Base-by-base conservation (phyloP, 2,113 vertebrate genomes). In the Sinocyclocheilus anophthalmus region DNA sequence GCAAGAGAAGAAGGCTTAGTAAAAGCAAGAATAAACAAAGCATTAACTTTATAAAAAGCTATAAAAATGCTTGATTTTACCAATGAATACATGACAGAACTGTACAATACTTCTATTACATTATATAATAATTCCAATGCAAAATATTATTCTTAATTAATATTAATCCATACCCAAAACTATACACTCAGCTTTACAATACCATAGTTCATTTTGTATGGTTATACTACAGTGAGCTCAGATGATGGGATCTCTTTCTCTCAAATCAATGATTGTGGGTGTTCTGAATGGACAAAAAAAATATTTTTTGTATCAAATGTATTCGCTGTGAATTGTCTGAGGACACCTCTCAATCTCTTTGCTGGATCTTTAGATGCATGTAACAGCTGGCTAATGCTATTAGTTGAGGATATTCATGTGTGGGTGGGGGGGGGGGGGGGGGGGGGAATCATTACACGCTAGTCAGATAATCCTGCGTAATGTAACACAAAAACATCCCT, bases 381-480 rank as follows among this genome's bases (percentile, higher is more conserved):
- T 85, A 85, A 87, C 78, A 79, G 69, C 86, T 81, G 84, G 42
- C 84, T 87, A 87, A 87, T 84, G 20, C 55, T 63, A 79, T 84
- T 81, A 81, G 70, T 69, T 86, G 61, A n/a, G 5, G 59, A 55
- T 78, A 70, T 67, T 83, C 50, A 72, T 53, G 79, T 53, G 45
- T 75, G 20, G 0, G 26, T 26, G 26, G 1, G 26, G 1, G 63
- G 13, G 61, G 26, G 1, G 63, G 13, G 61, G 2, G 4, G 16
- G 53, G 70, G 9, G 37, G 33, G n/a, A 11, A 65, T 61, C 55
- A 70, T 77, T 79, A 76, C 26, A 67, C 33, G 65, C 53, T 26
- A 69, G 57, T 61, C 26, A 75, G 61, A 83, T 72, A 75, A 83
- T 63, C 75, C 70, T 57, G 42, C 24, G 5, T 83, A 55, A 73